These are phyloP conservation scores for Hypothenemus hampei DNA, from an alignment of 1,140 invertebrate genomes.

Conservation along the genomic window DNA sequence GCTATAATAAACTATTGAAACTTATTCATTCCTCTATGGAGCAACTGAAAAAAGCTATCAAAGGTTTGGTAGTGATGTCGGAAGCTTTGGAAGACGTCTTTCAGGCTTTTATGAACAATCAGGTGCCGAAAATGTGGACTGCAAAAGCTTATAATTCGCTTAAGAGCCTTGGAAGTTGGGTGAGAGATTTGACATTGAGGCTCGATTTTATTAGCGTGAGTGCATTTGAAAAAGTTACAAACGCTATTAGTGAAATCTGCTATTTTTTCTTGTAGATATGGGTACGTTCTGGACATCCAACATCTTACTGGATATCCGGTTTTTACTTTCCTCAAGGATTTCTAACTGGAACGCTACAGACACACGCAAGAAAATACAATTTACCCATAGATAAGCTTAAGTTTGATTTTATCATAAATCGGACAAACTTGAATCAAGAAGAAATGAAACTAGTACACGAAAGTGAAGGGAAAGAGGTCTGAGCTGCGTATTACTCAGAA, in stretches of 20 bases:
- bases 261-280: slow-evolving; percentile 56
- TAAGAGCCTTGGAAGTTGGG: slow-evolving; percentile 78
- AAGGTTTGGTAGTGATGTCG: slow-evolving; percentile 84
- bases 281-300: slow-evolving; percentile 63
- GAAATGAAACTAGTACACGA: slow-evolving; percentile 55
- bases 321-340: slow-evolving; percentile 91
- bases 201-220: slow-evolving; percentile 70
- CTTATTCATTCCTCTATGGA: slow-evolving; percentile 66
- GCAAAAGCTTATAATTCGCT: slow-evolving; percentile 77
- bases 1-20: slow-evolving; percentile 73
- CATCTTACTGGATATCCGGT: slow-evolving; percentile 84
- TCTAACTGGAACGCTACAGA: slow-evolving; percentile 80
- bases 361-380: slow-evolving; percentile 74
- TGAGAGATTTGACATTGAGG: slow-evolving; percentile 69
- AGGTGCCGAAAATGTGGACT: slow-evolving; percentile 78
- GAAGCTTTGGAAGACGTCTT: slow-evolving; percentile 78
- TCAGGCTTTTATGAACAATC: slow-evolving; percentile 69
- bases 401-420: slow-evolving; percentile 65
- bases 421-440: slow-evolving; percentile 60
- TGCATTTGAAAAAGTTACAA: slow-evolving; percentile 2
- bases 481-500: not conserved
- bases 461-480: slow-evolving; percentile 44
- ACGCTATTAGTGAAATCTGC: not conserved
- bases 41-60: slow-evolving; percentile 78
- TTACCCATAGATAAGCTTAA: slow-evolving; percentile 81